Conservation (phyloP, 2,113 vertebrate genomes). For the Callithrix jacchus region DNA sequence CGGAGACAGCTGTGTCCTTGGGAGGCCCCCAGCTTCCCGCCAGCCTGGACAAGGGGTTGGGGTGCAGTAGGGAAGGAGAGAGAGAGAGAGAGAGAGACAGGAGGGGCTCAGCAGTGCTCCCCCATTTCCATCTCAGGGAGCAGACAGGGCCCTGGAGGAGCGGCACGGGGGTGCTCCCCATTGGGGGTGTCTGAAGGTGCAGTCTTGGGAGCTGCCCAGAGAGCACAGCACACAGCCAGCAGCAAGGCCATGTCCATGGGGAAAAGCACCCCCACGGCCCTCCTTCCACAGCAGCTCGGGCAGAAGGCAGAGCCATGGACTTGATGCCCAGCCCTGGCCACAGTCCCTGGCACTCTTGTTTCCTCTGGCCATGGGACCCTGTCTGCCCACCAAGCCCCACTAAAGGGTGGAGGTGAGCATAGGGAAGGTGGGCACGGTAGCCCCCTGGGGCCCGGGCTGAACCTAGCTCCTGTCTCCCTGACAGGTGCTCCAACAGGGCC, state of each 20-base stretch:
- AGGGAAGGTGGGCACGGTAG: constrained; percentile 28
- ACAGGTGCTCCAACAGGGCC: not conserved
- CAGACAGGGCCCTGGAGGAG: not conserved
- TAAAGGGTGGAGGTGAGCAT: not conserved
- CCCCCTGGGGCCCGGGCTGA: not conserved
- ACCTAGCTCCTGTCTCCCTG: not conserved
- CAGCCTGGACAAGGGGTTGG: not conserved
- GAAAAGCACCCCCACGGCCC: rapidly evolving
- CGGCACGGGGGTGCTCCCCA: not conserved
- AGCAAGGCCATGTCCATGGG: not conserved
- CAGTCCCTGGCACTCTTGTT: not conserved
- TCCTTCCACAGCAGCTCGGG: not conserved
- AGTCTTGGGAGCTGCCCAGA: not conserved
- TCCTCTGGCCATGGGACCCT: not conserved
- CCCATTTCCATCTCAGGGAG: not conserved
- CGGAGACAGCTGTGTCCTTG: rapidly evolving
- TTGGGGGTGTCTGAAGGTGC: too few relatives aligned
- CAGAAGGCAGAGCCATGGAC: not conserved
- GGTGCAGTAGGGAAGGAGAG: not conserved
- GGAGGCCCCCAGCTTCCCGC: not conserved
- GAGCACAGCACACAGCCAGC: not conserved
- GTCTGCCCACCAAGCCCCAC: not conserved
- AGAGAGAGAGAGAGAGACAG: too few relatives aligned
- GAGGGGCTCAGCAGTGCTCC: not conserved
- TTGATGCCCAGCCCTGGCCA: not conserved